These are phyloP conservation scores for Enteromius anoplus DNA, from an alignment of 2,797 vertebrate genomes.

Conservation along the genomic window DNA sequence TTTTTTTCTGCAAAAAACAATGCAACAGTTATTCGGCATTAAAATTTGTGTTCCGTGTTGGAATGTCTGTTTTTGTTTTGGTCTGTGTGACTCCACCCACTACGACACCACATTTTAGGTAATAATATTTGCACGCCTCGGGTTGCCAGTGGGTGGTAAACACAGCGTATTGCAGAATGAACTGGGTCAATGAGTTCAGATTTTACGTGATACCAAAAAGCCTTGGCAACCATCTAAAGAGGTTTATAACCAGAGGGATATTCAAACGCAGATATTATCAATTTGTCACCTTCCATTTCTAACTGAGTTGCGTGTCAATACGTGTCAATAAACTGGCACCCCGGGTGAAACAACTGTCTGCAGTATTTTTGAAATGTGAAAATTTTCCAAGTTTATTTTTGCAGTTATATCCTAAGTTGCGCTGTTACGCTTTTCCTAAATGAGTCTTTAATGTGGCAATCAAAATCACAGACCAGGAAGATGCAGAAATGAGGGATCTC, in stretches of 20 bases:
- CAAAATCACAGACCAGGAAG: no score
- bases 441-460: no score
- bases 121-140: not conserved
- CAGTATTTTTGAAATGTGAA: not conserved
- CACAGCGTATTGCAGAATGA: not conserved
- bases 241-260: not conserved
- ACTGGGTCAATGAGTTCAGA: not conserved
- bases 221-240: not conserved
- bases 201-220: not conserved
- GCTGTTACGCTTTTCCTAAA: no score
- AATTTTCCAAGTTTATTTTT: no score
- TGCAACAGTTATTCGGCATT: not conserved
- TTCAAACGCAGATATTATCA: not conserved
- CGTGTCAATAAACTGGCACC: not conserved
- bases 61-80: not conserved
- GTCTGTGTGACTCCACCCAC: not conserved
- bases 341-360: not conserved
- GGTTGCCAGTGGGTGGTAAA: not conserved
- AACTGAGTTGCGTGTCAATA: not conserved
- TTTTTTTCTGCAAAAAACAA: not conserved
- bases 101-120: not conserved
- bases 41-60: not conserved
- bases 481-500: no score
- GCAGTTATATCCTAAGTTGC: no score
- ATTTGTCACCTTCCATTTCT: not conserved